These are phyloP conservation scores for Tinamus major DNA, from an alignment of 2,797 vertebrate genomes.

Conservation along the genomic window DNA sequence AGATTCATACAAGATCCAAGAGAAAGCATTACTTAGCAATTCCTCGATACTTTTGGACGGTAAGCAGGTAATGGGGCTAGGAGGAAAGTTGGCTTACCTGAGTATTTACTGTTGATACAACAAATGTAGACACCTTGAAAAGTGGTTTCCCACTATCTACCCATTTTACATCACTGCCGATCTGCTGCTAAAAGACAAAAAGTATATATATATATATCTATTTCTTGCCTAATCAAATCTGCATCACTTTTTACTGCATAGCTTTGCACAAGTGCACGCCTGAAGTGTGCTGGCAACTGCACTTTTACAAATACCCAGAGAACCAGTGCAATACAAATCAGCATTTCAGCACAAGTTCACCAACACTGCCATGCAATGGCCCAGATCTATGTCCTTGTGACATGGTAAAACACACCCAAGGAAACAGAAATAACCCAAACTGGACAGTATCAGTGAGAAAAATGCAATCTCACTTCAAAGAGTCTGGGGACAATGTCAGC, in stretches of 20 bases:
- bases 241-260: background rate
- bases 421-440: constrained; percentile 4
- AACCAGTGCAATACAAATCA: background rate
- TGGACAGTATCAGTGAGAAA: background rate
- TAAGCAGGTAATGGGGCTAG: background rate
- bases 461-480: background rate
- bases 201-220: background rate
- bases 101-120: constrained; percentile 96
- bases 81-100: constrained; percentile 83
- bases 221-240: background rate
- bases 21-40: background rate
- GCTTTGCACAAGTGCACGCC: background rate
- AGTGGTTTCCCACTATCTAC: constrained; percentile 94
- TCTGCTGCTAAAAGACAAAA: constrained; percentile 75
- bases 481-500: background rate
- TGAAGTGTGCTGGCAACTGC: background rate
- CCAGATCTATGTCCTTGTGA: background rate
- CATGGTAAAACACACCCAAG: constrained; percentile 11
- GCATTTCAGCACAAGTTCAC: background rate
- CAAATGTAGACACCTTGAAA: constrained; percentile 91
- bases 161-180: constrained; percentile 92
- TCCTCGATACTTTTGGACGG: background rate
- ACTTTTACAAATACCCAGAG: background rate
- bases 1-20: background rate
- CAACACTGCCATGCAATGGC: background rate